Evolutionary conservation across 1,140 invertebrate genomes (phyloP).

Genomic region (Cecropterus lyciades): DNA sequence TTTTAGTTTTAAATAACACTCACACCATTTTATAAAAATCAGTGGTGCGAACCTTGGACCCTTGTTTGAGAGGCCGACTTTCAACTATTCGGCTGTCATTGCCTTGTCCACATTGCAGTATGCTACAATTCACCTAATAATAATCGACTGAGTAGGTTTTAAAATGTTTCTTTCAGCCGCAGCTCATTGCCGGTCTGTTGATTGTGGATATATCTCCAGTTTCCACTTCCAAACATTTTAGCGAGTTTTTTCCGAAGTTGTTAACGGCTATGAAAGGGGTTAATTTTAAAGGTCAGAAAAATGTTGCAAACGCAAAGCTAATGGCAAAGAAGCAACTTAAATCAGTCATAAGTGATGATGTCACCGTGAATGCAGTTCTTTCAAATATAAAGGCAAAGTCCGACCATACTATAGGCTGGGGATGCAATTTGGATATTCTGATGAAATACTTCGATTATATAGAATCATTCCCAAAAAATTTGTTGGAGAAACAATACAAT

Average conservation of each 20-base stretch:
- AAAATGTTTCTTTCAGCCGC: conserved; percentile 82
- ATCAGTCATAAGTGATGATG: conserved; percentile 46
- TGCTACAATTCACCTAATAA: too few species aligned
- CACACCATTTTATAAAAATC: too few species aligned
- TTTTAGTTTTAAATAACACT: too few species aligned
- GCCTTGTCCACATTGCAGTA: too few species aligned
- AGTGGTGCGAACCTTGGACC: too few species aligned
- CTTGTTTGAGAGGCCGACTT: too few species aligned
- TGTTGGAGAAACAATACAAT: conserved; percentile 50
- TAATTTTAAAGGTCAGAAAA: conserved; percentile 51
- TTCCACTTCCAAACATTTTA: conserved; percentile 81
- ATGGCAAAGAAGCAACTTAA: conserved; percentile 52
- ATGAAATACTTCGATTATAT: conserved; percentile 59
- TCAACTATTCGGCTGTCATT: too few species aligned
- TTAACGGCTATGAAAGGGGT: conserved; percentile 85
- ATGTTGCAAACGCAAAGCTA: conserved; percentile 45
- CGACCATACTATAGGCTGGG: conserved; percentile 60
- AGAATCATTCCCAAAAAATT: conserved; percentile 48
- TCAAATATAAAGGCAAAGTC: conserved; percentile 55
- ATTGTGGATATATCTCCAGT: conserved; percentile 91
- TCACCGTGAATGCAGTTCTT: conserved; percentile 49
- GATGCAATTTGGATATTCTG: conserved; percentile 59
- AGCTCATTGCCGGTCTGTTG: conserved; percentile 88
- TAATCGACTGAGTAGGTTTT: neutral
- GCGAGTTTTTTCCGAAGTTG: conserved; percentile 79